phyloP scores from a whole-genome alignment of 1,140 invertebrate species.

The Holotrichia oblita region DNA sequence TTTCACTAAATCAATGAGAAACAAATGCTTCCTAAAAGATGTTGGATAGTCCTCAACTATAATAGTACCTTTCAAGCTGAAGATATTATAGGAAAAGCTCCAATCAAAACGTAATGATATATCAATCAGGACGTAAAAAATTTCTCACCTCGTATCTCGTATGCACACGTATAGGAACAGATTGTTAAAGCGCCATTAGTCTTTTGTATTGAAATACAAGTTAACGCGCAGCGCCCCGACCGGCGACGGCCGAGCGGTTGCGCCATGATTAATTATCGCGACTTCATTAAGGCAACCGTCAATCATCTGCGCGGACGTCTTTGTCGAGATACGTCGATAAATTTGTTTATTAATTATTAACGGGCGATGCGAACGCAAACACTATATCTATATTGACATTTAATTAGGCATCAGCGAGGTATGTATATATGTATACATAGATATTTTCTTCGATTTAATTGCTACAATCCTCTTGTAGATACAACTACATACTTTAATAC shows the following conservation, averaged over 20 bases:
- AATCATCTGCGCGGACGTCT: conserved; percentile 12
- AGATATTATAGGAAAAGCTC: no score
- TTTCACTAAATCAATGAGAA: no score
- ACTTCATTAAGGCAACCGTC: conserved; percentile 29
- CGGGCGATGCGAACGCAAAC: not conserved
- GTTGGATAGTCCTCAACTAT: no score
- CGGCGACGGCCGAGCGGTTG: not conserved
- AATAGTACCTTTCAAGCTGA: no score
- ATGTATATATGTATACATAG: not conserved
- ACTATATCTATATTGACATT: conserved; percentile 23
- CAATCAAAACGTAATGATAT: no score
- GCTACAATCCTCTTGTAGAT: no score
- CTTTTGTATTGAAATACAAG: conserved; percentile 10
- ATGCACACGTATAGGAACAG: no score
- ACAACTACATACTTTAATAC: no score
- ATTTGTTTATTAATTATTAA: conserved; percentile 37
- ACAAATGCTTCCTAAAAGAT: no score
- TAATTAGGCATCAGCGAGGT: not conserved
- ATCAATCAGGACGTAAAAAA: no score
- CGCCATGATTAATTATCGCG: conserved; percentile 28
- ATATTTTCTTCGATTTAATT: not conserved
- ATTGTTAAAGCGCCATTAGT: conserved; percentile 10
- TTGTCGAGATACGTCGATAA: conserved; percentile 28
- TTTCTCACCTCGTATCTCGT: no score
- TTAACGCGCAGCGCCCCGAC: not conserved